Percentiles rank a stretch among this genome's conserved stretches.
Conservation (phyloP, 2,888 invertebrate genomes). For the Coronaproctus castanopsis region DNA sequence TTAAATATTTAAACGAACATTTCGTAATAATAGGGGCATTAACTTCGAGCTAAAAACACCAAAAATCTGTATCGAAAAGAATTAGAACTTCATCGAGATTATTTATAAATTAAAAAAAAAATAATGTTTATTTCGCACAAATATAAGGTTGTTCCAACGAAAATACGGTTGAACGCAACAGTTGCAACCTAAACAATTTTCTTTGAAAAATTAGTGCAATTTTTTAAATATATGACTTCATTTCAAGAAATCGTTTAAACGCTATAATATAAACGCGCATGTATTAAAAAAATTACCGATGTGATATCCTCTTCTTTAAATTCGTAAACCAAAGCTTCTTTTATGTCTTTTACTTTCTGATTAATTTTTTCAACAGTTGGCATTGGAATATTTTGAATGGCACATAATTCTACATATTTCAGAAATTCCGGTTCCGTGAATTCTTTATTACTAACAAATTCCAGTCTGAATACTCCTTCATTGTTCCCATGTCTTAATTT, state of each 20-base stretch:
- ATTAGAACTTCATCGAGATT: too few species aligned
- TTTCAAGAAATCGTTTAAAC: neutral
- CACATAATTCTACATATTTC: constrained; percentile 77
- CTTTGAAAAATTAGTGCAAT: too few species aligned
- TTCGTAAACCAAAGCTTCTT: constrained; percentile 72
- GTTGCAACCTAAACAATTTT: too few species aligned
- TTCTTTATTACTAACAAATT: constrained; percentile 91
- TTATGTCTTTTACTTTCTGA: constrained; percentile 66
- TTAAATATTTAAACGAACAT: too few species aligned
- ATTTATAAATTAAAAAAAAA: too few species aligned
- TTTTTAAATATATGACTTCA: neutral
- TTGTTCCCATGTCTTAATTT: constrained; percentile 62
- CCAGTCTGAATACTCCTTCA: constrained; percentile 76
- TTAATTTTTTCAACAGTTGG: constrained; percentile 70
- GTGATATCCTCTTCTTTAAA: constrained; percentile 89
- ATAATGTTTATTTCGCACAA: too few species aligned
- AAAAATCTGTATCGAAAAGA: too few species aligned
- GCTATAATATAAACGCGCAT: neutral
- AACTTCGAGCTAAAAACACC: too few species aligned
- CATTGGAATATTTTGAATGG: constrained; percentile 37
- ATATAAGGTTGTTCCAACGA: too few species aligned
- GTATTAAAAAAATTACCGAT: too few species aligned
- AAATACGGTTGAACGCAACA: too few species aligned
- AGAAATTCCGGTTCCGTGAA: constrained; percentile 80
- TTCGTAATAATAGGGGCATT: too few species aligned